phyloP scores from a whole-genome alignment of 2,113 vertebrate species.

The Elephantulus edwardii region DNA sequence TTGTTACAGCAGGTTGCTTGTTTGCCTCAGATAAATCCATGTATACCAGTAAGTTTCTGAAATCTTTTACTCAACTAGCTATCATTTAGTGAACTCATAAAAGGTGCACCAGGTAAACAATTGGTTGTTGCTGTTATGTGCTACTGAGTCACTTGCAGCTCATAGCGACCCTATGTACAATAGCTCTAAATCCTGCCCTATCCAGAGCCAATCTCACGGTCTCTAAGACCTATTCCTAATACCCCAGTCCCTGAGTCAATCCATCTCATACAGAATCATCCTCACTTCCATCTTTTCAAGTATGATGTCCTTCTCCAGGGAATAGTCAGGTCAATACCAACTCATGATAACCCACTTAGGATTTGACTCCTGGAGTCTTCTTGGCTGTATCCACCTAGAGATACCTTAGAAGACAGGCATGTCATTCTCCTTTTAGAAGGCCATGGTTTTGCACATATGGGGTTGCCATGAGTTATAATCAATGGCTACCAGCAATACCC shows the following conservation, averaged over 20 bases:
- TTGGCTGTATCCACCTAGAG: neutral
- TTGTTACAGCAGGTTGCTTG: neutral
- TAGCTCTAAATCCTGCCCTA: too few relatives aligned
- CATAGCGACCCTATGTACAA: too few relatives aligned
- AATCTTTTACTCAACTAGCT: constrained; percentile 54
- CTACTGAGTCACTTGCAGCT: too few relatives aligned
- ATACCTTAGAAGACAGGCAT: neutral
- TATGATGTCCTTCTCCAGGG: too few relatives aligned
- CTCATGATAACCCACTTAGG: neutral
- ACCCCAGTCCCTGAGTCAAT: too few relatives aligned
- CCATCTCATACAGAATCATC: too few relatives aligned
- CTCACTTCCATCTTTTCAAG: too few relatives aligned
- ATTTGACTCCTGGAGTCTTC: neutral
- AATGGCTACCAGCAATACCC: neutral
- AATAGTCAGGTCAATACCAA: neutral
- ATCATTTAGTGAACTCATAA: constrained; percentile 39
- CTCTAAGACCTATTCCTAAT: too few relatives aligned
- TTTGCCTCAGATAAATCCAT: constrained; percentile 57
- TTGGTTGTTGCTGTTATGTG: neutral
- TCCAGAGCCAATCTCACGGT: too few relatives aligned
- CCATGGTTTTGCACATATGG: neutral
- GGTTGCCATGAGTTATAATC: neutral
- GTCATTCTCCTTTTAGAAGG: neutral
- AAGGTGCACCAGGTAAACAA: constrained; percentile 46
- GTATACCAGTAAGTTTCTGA: constrained; percentile 23